Evolutionary conservation across 1,140 invertebrate species (phyloP).

Genomic region (Microplitis demolitor): DNA sequence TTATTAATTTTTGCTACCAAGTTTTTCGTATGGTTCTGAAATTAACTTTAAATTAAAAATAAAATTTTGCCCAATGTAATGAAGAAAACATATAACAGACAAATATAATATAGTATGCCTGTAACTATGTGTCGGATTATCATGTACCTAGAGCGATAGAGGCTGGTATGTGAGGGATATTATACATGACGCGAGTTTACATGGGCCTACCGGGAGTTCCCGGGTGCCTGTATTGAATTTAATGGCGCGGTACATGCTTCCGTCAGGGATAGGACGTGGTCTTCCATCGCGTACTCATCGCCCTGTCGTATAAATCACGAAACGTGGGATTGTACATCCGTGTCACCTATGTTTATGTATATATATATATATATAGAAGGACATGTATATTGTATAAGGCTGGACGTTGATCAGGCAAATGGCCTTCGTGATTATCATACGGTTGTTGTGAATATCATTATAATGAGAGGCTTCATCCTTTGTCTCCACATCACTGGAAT

Average conservation of each 20-base stretch:
- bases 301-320: slow-evolving; percentile 4
- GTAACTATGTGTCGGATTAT: too few species aligned
- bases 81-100: too few species aligned
- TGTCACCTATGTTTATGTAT: background rate
- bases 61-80: too few species aligned
- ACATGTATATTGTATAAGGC: background rate
- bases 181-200: slow-evolving; percentile 5
- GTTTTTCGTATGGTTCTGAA: too few species aligned
- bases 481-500: background rate
- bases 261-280: background rate
- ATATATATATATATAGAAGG: too few species aligned
- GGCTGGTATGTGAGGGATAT: background rate
- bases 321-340: background rate
- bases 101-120: too few species aligned
- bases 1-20: too few species aligned
- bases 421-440: slow-evolving; percentile 1
- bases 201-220: background rate
- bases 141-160: too few species aligned
- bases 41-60: too few species aligned
- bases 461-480: background rate
- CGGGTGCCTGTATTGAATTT: background rate
- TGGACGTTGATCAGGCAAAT: background rate
- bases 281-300: slow-evolving; percentile 5
- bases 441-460: slow-evolving; percentile 4
- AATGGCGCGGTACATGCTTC: background rate